These are phyloP conservation scores for Zonitis immaculata DNA, from an alignment of 2,888 invertebrate genomes.

Conservation along the genomic window DNA sequence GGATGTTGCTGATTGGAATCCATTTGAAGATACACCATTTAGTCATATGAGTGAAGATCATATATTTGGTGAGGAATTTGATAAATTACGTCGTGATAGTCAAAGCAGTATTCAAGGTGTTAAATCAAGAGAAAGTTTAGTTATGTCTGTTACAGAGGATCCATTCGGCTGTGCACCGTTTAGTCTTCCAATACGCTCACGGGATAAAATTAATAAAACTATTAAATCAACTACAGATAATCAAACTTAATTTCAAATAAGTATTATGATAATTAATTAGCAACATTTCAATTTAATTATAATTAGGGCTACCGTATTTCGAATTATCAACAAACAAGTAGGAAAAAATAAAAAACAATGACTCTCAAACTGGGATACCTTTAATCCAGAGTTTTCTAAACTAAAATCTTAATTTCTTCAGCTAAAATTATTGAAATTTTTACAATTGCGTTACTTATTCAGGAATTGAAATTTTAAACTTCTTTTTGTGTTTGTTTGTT, in stretches of 20 bases:
- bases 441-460: too few relatives aligned
- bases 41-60: slow-evolving; percentile 74
- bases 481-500: too few relatives aligned
- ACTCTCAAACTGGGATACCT: too few relatives aligned
- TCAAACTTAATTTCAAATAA: slow-evolving; percentile 3
- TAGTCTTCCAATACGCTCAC: slow-evolving; percentile 58
- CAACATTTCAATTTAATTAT: not conserved
- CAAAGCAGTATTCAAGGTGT: slow-evolving; percentile 71
- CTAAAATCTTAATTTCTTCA: too few relatives aligned
- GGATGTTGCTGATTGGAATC: slow-evolving; percentile 75
- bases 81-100: slow-evolving; percentile 72
- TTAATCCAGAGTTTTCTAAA: too few relatives aligned
- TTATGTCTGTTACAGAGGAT: slow-evolving; percentile 65
- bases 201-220: slow-evolving; percentile 39
- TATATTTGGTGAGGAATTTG: slow-evolving; percentile 78
- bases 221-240: not conserved
- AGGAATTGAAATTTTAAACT: too few relatives aligned
- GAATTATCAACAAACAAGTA: too few relatives aligned
- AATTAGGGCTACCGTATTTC: not conserved
- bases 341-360: too few relatives aligned
- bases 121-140: slow-evolving; percentile 64
- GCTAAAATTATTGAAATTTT: too few relatives aligned
- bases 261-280: not conserved
- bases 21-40: slow-evolving; percentile 73
- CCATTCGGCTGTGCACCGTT: slow-evolving; percentile 83